Conservation (phyloP, 2,797 vertebrate genomes). For the Cichlasoma orientale region DNA sequence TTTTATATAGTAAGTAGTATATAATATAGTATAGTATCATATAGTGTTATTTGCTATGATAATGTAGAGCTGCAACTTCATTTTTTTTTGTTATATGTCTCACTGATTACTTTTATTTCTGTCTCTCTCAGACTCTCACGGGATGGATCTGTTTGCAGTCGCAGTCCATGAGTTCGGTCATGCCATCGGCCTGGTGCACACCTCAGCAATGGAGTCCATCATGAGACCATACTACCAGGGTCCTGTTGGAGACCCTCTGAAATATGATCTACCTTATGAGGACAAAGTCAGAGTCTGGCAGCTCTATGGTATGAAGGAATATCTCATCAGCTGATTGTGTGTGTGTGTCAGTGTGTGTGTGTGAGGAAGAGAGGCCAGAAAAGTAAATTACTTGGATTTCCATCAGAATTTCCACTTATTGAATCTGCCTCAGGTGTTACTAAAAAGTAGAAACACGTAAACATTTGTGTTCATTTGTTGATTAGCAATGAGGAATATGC, state of each 20-base stretch:
- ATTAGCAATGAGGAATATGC: neutral
- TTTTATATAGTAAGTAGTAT: neutral
- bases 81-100: neutral
- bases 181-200: constrained; percentile 94
- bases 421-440: neutral
- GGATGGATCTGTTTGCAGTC: constrained; percentile 97
- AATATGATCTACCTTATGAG: constrained; percentile 92
- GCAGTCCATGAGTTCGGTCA: constrained; percentile 98
- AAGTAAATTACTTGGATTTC: neutral
- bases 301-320: constrained; percentile 85
- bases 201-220: constrained; percentile 91
- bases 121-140: constrained; percentile 83
- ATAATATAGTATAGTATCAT: too few species aligned
- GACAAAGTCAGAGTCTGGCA: constrained; percentile 97
- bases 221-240: constrained; percentile 98
- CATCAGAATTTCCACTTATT: constrained; percentile 6
- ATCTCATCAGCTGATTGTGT: too few species aligned
- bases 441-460: neutral
- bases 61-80: neutral
- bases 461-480: constrained; percentile 13
- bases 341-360: neutral
- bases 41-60: neutral
- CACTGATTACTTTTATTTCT: neutral
- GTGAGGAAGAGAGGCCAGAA: neutral
- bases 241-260: constrained; percentile 94